Conservation (phyloP, 2,797 vertebrate species). For the Propithecus deckenii region DNA sequence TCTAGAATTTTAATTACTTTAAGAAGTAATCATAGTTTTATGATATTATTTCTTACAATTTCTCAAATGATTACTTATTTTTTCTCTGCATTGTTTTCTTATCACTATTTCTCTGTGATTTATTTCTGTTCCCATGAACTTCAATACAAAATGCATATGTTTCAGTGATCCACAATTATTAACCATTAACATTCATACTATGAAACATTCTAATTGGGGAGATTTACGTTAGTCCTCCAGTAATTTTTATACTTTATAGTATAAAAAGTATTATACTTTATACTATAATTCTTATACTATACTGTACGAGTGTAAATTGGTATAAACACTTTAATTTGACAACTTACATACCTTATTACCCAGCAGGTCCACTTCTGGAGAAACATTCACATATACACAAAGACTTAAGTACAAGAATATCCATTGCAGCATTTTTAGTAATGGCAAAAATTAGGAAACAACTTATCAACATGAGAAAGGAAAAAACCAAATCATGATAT, state of each 20-base stretch:
- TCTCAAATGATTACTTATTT: neutral
- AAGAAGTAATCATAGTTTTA: neutral
- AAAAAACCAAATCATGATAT: neutral
- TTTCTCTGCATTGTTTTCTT: neutral
- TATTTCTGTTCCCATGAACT: neutral
- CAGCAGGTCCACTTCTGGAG: neutral
- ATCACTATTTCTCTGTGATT: neutral
- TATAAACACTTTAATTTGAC: neutral
- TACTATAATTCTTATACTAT: neutral
- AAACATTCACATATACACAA: neutral
- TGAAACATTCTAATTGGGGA: neutral
- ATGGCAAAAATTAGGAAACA: neutral
- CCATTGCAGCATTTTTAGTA: neutral
- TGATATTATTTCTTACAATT: neutral
- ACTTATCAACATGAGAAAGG: neutral
- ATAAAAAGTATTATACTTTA: neutral
- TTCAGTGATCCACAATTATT: neutral
- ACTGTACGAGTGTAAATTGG: neutral
- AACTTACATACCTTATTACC: neutral
- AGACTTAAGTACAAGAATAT: neutral
- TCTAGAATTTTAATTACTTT: conserved; percentile 28
- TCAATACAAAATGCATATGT: neutral
- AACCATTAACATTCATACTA: neutral
- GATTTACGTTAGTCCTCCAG: neutral
- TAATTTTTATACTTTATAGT: neutral